phyloP scores from a whole-genome alignment of 2,888 invertebrate species.

The Diaprepes abbreviatus region DNA sequence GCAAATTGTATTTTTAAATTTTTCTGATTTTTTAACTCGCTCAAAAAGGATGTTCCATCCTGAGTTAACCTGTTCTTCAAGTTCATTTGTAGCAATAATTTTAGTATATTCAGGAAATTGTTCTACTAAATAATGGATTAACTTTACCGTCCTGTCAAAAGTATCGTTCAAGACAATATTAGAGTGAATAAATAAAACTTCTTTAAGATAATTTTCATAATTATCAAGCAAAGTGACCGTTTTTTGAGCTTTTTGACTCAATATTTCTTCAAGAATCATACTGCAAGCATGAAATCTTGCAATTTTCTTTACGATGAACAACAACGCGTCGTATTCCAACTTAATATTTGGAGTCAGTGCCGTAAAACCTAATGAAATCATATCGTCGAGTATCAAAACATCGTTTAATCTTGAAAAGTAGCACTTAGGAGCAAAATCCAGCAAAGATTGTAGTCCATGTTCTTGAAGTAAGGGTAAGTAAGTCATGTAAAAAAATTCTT shows the following conservation, averaged over 20 bases:
- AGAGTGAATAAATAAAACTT: constrained; percentile 3
- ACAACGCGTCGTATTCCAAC: constrained; percentile 53
- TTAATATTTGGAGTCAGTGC: too few species aligned
- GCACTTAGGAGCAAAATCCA: constrained; percentile 60
- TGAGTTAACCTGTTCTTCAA: constrained; percentile 30
- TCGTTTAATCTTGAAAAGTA: constrained; percentile 60
- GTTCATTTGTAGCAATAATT: constrained; percentile 24
- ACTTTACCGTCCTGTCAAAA: neutral
- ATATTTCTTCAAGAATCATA: constrained; percentile 62
- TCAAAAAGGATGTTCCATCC: constrained; percentile 57
- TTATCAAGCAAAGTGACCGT: constrained; percentile 56
- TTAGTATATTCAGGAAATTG: constrained; percentile 39
- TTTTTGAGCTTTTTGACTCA: constrained; percentile 52
- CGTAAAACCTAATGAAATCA: too few species aligned
- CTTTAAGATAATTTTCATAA: constrained; percentile 53
- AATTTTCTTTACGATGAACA: constrained; percentile 51
- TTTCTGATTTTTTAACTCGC: constrained; percentile 59
- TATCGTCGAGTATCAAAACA: too few species aligned
- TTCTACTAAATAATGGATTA: constrained; percentile 31
- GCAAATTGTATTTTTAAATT: constrained; percentile 62
- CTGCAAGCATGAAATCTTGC: constrained; percentile 59
- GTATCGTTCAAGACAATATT: too few species aligned
- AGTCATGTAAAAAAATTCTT: constrained; percentile 63
- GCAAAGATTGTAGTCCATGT: constrained; percentile 52
- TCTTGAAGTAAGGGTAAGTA: constrained; percentile 63